These are phyloP conservation scores for Ferdinandea cuprea DNA, from an alignment of 2,888 invertebrate genomes.

Conservation along the genomic window DNA sequence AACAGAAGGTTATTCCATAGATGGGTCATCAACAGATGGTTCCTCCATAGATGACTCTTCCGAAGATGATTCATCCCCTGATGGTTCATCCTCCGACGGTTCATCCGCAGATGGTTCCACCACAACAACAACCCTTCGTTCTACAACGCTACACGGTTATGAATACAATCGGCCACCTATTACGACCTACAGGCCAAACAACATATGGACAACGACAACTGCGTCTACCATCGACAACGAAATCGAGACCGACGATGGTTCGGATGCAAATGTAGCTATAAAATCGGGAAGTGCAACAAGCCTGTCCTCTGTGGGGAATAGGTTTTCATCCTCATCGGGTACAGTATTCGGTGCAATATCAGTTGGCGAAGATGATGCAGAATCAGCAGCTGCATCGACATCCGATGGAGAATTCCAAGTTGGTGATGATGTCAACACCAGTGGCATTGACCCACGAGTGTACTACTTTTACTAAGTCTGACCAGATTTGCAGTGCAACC, in stretches of 20 bases:
- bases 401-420: background rate
- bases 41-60: background rate
- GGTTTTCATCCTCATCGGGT: background rate
- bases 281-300: background rate
- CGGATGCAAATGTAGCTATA: constrained; percentile 3
- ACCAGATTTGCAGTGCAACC: constrained; percentile 3
- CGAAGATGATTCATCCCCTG: background rate
- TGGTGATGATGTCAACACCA: background rate
- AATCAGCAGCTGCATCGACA: background rate
- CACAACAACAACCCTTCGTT: background rate
- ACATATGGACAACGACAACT: constrained; percentile 5
- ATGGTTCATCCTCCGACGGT: background rate
- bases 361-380: too few species aligned
- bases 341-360: background rate
- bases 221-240: constrained; percentile 18
- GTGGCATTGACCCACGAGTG: constrained; percentile 16
- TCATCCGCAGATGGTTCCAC: background rate
- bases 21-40: background rate
- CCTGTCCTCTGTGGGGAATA: too few species aligned
- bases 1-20: background rate
- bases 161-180: background rate
- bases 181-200: constrained; percentile 27
- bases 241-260: constrained; percentile 9
- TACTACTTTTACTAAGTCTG: background rate
- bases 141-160: background rate